Evolutionary conservation across 2,113 vertebrate species (phyloP).

Genomic region (Orcinus orca): DNA sequence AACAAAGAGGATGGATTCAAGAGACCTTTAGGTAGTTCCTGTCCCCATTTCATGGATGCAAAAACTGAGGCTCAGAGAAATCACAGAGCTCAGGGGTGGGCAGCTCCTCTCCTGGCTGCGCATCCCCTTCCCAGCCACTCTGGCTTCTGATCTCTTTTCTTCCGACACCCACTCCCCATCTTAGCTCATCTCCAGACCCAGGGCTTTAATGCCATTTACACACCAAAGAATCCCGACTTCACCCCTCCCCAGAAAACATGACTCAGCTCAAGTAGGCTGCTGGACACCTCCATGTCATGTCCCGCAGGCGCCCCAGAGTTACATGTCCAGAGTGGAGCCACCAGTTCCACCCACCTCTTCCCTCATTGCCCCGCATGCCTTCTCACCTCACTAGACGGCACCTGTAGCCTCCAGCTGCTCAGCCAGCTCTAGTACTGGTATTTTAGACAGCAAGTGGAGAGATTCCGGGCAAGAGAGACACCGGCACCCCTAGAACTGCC

Average conservation of each 20-base stretch:
- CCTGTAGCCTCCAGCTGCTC: background rate
- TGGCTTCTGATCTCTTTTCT: background rate
- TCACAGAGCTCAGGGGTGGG: background rate
- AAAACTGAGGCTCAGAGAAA: background rate
- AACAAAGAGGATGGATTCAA: background rate
- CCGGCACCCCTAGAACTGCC: background rate
- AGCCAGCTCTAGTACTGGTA: background rate
- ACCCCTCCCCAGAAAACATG: background rate
- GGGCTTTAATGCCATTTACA: background rate
- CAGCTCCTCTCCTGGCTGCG: background rate
- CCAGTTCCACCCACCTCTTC: too few relatives aligned
- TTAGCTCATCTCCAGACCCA: background rate
- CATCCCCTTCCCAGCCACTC: background rate
- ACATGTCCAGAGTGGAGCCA: background rate
- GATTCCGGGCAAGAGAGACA: background rate
- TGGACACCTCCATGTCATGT: background rate
- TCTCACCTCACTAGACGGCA: background rate
- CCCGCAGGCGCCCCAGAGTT: background rate
- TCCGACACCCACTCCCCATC: background rate
- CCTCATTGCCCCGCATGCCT: background rate
- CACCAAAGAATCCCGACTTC: background rate
- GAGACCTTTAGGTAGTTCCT: background rate
- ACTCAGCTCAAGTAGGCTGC: background rate
- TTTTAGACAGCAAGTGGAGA: background rate
- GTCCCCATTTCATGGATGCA: background rate